Conservation (phyloP, 92 coral and sea anemone genomes). For the Palythoa grandis region DNA sequence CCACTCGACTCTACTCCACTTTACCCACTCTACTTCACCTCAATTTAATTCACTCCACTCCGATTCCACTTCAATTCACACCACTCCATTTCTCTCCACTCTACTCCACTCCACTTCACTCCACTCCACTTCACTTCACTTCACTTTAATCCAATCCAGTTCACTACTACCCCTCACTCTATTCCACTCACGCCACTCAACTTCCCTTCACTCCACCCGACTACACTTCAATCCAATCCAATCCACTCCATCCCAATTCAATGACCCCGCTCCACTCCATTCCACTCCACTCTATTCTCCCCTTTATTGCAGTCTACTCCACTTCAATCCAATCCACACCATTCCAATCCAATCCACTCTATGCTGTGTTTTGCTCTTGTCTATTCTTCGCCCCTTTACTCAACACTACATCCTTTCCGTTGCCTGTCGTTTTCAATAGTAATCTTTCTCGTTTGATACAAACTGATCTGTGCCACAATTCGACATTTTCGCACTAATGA, state of each 20-base stretch:
- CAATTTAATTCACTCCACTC: background rate
- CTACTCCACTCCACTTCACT: background rate
- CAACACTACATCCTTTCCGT: background rate
- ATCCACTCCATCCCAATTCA: background rate
- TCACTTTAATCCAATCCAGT: background rate
- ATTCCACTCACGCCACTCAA: background rate
- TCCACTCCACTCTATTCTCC: conserved; percentile 27
- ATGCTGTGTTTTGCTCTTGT: background rate
- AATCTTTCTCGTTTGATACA: too few species aligned
- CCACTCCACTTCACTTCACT: background rate
- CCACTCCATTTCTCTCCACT: background rate
- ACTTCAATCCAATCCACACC: background rate
- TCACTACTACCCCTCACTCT: background rate
- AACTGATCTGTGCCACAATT: background rate
- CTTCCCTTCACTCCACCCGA: background rate
- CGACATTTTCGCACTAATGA: background rate
- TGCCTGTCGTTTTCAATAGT: too few species aligned
- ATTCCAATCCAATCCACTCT: background rate
- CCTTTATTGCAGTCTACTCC: background rate
- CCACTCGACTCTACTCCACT: background rate
- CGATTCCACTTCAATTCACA: background rate
- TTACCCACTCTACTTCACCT: background rate
- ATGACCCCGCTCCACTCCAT: background rate
- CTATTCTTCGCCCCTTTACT: background rate
- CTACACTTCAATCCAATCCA: background rate